A percentile compares a stretch with the other conserved stretches of the same genome.
Conservation (phyloP, 1,140 invertebrate genomes). For the Tenebrio molitor region DNA sequence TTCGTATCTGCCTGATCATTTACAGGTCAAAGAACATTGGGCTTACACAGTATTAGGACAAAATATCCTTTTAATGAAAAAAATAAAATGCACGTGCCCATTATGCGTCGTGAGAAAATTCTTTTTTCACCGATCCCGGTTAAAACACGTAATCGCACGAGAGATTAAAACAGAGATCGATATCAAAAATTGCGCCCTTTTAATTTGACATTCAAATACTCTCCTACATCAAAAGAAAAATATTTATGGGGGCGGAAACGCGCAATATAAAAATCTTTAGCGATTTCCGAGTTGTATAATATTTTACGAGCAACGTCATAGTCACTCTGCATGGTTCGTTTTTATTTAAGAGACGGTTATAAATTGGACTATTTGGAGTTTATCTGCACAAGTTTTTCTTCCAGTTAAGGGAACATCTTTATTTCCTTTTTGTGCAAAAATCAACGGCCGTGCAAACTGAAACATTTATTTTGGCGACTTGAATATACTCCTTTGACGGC, state of each 20-base stretch:
- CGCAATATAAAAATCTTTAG: slow-evolving; percentile 7
- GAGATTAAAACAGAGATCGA: slow-evolving; percentile 20
- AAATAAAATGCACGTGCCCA: background rate
- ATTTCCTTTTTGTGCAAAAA: background rate
- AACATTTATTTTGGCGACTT: background rate
- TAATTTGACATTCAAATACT: slow-evolving; percentile 19
- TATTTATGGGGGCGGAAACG: slow-evolving; percentile 9
- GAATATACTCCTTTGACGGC: too few species aligned
- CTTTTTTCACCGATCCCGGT: background rate
- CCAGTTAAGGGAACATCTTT: background rate
- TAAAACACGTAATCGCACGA: slow-evolving; percentile 14
- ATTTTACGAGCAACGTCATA: slow-evolving; percentile 12
- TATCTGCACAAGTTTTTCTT: slow-evolving; percentile 1
- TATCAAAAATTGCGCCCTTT: slow-evolving; percentile 14
- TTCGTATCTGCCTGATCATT: background rate
- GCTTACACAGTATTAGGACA: background rate
- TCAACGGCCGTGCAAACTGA: background rate
- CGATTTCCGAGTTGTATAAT: slow-evolving; percentile 23
- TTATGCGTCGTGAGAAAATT: slow-evolving; percentile 1
- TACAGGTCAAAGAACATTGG: slow-evolving; percentile 11
- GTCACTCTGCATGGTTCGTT: slow-evolving; percentile 16
- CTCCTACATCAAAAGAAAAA: slow-evolving; percentile 12
- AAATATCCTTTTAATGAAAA: slow-evolving; percentile 19
- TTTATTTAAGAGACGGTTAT: slow-evolving; percentile 12
- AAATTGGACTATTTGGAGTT: slow-evolving; percentile 12